These are phyloP conservation scores for Holothuria scabra DNA, from an alignment of 53 echinoderm and acorn worm genomes.

Conservation along the genomic window DNA sequence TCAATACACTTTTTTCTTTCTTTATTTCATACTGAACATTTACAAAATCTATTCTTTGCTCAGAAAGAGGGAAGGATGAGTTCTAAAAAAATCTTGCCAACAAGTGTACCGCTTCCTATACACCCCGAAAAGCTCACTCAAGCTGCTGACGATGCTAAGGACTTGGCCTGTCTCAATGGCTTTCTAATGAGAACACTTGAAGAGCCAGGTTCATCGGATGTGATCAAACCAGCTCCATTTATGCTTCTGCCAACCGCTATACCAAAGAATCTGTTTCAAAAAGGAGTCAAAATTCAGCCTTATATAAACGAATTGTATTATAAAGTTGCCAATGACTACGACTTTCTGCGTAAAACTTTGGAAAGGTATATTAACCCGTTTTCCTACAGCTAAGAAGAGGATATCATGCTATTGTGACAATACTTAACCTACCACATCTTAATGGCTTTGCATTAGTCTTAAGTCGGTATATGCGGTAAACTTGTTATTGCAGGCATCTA, in stretches of 20 bases:
- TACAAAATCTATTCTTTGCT: no score
- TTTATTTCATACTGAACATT: no score
- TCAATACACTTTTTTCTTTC: no score
- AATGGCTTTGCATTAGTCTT: no score
- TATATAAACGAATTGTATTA: slow-evolving; percentile 72
- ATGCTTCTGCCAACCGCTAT: slow-evolving; percentile 81
- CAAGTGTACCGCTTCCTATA: slow-evolving; percentile 52
- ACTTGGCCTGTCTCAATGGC: slow-evolving; percentile 77
- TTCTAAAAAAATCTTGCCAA: neutral
- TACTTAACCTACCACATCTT: no score
- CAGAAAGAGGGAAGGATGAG: no score
- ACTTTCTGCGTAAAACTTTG: slow-evolving; percentile 69
- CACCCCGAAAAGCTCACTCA: slow-evolving; percentile 54
- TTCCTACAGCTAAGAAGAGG: no score
- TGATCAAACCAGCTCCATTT: slow-evolving; percentile 68
- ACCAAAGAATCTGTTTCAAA: slow-evolving; percentile 66
- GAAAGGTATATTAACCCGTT: slow-evolving; percentile 55
- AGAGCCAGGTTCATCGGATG: slow-evolving; percentile 42
- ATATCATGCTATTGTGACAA: no score
- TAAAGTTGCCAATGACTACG: slow-evolving; percentile 73
- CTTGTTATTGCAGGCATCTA: no score
- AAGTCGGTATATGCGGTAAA: no score
- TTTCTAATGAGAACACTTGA: slow-evolving; percentile 60
- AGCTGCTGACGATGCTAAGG: slow-evolving; percentile 66
- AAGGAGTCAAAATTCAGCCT: slow-evolving; percentile 46